Percentiles rank a stretch among this genome's conserved stretches.
Conservation (phyloP, 2,888 invertebrate genomes). For the Cosmopolites sordidus region DNA sequence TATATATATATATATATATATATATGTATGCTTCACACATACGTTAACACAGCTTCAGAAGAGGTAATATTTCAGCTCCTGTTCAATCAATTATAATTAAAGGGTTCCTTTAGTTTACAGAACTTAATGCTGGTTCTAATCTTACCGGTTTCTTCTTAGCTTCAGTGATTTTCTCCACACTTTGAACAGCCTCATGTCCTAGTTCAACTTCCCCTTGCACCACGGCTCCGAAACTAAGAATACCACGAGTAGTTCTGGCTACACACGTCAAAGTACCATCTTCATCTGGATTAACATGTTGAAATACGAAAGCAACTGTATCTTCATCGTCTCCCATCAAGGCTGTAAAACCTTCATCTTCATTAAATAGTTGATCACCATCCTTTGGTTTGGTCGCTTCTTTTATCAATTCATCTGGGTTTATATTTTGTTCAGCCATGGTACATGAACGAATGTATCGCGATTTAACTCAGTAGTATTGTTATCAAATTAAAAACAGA, state of each 20-base stretch:
- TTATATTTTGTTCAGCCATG: constrained; percentile 6
- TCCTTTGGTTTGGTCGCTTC: constrained; percentile 20
- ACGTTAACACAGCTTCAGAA: too few species aligned
- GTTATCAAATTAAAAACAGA: too few species aligned
- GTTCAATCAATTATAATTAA: too few species aligned
- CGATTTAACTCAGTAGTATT: too few species aligned
- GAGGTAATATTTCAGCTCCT: too few species aligned
- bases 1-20: too few species aligned
- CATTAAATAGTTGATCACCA: constrained; percentile 26
- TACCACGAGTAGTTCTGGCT: constrained; percentile 24
- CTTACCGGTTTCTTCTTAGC: constrained; percentile 20
- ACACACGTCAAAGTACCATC: constrained; percentile 21
- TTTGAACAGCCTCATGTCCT: not conserved
- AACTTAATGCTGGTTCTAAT: too few species aligned
- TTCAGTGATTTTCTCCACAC: not conserved
- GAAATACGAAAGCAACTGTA: constrained; percentile 25
- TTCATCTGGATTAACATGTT: constrained; percentile 21
- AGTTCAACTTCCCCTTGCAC: constrained; percentile 24
- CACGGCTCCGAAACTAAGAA: constrained; percentile 25
- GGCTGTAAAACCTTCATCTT: constrained; percentile 24
- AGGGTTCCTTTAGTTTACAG: too few species aligned
- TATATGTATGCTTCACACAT: too few species aligned
- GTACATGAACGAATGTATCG: too few species aligned
- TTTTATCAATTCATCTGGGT: constrained; percentile 10
- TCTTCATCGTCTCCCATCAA: constrained; percentile 28